Conservation (phyloP, 2,797 vertebrate species). For the Buceros bicornis region DNA sequence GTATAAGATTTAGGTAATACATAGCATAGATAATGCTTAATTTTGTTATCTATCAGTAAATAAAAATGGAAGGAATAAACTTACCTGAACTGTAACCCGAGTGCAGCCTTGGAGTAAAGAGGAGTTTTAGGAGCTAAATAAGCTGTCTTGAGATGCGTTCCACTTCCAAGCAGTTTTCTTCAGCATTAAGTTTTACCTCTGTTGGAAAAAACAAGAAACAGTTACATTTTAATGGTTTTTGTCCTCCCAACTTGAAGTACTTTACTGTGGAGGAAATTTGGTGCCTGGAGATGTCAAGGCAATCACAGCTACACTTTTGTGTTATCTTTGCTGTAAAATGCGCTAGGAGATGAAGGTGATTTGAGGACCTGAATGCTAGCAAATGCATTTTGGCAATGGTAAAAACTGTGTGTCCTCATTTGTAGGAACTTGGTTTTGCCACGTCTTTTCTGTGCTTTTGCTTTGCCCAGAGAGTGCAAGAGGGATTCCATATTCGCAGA, state of each 20-base stretch:
- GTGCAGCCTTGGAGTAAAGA: not conserved
- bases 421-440: not conserved
- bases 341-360: not conserved
- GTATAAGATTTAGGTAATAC: not conserved
- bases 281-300: not conserved
- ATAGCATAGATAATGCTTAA: not conserved
- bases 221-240: not conserved
- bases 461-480: not conserved
- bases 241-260: not conserved
- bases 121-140: not conserved
- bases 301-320: not conserved
- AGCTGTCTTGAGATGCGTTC: not conserved
- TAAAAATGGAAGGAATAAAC: not conserved
- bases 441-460: not conserved
- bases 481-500: not conserved
- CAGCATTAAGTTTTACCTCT: not conserved
- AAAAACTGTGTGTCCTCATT: not conserved
- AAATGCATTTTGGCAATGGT: not conserved
- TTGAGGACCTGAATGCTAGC: not conserved
- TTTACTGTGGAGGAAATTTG: not conserved
- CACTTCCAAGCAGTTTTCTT: not conserved
- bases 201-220: not conserved
- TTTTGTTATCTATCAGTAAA: not conserved
- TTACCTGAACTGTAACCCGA: not conserved
- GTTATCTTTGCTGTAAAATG: not conserved